Base-by-base conservation (phyloP, 2,888 invertebrate genomes). In the Phalera bucephala region DNA sequence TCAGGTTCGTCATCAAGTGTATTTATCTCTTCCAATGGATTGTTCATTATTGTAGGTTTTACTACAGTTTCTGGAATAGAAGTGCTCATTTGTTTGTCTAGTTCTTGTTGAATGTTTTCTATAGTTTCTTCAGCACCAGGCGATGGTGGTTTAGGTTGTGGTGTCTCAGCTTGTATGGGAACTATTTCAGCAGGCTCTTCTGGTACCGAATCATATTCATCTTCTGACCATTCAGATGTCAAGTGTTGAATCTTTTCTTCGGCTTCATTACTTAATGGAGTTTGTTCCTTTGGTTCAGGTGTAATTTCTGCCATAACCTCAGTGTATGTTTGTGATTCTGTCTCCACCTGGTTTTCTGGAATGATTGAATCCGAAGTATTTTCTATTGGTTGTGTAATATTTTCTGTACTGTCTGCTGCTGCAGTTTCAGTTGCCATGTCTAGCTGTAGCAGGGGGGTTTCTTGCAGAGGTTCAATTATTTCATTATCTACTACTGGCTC, bases 31-130 rank as follows among this genome's bases (percentile, higher is more conserved):
- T 64, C 65, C 34, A 49, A 37, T 19, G 53, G 5, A 17, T 17
- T 45, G 59, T 39, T 69, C 66, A 66, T 76, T 69, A 52, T 72
- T 66, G 52, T 49, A 27, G 38, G 52, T 19, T 62, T 76, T 69
- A 52, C 72, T 65, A 53, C 50, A 26, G 40, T 53, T 20, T 62
- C 60, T 11, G 35, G 36, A 30, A 45, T 41, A 31, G 32, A 31
- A 34, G 35, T 7, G 27, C 9, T 14, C 9, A 72, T 52, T 50
- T 82, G 79, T 37, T 80, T 89, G 36, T 91, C 83, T 37, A 89
- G 75, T 66, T 88, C 86, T 38, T 84, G 73, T 61, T 85, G 80
- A 46, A 89, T 89, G 48, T 87, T 89, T 69, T 90, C 88, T 45
- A 89, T 81, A 9, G 88, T 80, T 65, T 88, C 88, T 64, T 87